Conservation (phyloP, 2,888 invertebrate species). For the Axea sp. region DNA sequence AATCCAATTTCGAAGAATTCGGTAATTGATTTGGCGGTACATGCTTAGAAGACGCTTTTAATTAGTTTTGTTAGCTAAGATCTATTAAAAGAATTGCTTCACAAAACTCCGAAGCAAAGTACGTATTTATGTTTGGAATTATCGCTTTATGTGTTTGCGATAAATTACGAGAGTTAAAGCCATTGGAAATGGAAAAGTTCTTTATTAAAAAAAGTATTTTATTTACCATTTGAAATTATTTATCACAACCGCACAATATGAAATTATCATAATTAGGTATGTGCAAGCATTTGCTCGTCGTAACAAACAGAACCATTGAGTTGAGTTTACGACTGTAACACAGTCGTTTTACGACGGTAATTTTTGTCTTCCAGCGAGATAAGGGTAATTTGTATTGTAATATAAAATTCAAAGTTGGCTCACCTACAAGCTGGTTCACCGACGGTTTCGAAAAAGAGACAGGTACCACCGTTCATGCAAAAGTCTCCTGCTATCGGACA, state of each 20-base stretch:
- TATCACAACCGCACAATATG: slow-evolving; percentile 9
- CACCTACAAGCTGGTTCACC: slow-evolving; percentile 92
- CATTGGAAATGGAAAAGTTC: background rate
- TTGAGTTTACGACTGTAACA: slow-evolving; percentile 18
- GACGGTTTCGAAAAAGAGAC: slow-evolving; percentile 89
- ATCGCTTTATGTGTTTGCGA: slow-evolving; percentile 23
- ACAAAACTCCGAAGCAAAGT: slow-evolving; percentile 24
- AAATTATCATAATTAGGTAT: slow-evolving; percentile 41
- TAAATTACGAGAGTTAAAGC: slow-evolving; percentile 13
- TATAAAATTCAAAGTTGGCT: slow-evolving; percentile 79
- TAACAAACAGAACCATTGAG: slow-evolving; percentile 2
- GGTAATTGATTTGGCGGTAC: slow-evolving; percentile 59
- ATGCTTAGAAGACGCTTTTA: slow-evolving; percentile 53
- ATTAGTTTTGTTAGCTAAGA: slow-evolving; percentile 62
- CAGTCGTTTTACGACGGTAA: slow-evolving; percentile 36
- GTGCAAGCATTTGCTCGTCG: slow-evolving; percentile 4
- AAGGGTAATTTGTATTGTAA: slow-evolving; percentile 41
- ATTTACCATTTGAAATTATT: slow-evolving; percentile 7
- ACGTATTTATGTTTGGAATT: slow-evolving; percentile 28
- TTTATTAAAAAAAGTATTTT: slow-evolving; percentile 26
- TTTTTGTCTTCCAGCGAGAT: slow-evolving; percentile 43
- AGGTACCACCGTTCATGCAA: slow-evolving; percentile 93
- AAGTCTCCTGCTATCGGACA: slow-evolving; percentile 86
- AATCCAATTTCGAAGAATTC: no score
- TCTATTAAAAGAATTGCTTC: slow-evolving; percentile 43